phyloP scores from a whole-genome alignment of 1,140 invertebrate species.

The Bombyx mandarina region DNA sequence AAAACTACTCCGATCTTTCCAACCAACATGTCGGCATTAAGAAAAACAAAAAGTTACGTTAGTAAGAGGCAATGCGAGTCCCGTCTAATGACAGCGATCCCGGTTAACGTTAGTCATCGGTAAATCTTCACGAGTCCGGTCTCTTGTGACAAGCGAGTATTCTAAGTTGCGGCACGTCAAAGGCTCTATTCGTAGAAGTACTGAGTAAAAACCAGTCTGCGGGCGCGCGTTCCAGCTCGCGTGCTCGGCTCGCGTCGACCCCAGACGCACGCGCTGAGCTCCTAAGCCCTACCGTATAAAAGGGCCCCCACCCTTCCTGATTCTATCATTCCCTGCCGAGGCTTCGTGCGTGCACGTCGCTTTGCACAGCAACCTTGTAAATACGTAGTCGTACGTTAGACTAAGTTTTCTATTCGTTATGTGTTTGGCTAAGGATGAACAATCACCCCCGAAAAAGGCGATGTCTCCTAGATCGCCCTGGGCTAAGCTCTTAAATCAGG shows the following conservation, averaged over 20 bases:
- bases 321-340: slow-evolving; percentile 58
- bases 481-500: slow-evolving; percentile 65
- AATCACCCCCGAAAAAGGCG: slow-evolving; percentile 47
- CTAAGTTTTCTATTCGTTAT: slow-evolving; percentile 43
- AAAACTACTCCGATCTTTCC: too few species aligned
- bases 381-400: slow-evolving; percentile 42
- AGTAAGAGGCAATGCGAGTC: too few species aligned
- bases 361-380: slow-evolving; percentile 35
- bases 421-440: slow-evolving; percentile 63
- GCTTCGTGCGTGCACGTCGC: slow-evolving; percentile 50
- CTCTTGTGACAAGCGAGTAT: slow-evolving; percentile 30
- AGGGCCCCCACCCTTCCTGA: slow-evolving; percentile 50
- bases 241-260: slow-evolving; percentile 53
- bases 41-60: too few species aligned
- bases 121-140: slow-evolving; percentile 34
- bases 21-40: too few species aligned
- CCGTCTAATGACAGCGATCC: slow-evolving; percentile 5
- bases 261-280: slow-evolving; percentile 40
- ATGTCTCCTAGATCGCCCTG: slow-evolving; percentile 58
- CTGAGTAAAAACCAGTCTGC: slow-evolving; percentile 51
- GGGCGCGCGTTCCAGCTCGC: slow-evolving; percentile 61
- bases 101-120: slow-evolving; percentile 24
- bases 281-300: slow-evolving; percentile 44
- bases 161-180: slow-evolving; percentile 60
- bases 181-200: slow-evolving; percentile 58